These are phyloP conservation scores for Muscicapa adusta DNA, from an alignment of 2,113 vertebrate genomes.

Conservation along the genomic window DNA sequence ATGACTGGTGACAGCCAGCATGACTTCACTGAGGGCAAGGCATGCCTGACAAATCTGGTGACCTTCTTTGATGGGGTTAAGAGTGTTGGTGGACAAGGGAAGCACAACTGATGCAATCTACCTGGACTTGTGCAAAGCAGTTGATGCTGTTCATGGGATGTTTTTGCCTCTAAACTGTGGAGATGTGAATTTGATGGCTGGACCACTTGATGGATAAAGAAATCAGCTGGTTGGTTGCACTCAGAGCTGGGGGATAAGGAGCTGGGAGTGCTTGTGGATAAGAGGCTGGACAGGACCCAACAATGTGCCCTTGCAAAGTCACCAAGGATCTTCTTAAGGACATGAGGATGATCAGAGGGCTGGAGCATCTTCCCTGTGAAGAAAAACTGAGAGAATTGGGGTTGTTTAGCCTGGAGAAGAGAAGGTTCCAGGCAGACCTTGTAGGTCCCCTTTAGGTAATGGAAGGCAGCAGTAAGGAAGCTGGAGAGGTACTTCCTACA, in stretches of 20 bases:
- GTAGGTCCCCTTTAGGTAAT: background rate
- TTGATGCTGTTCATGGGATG: background rate
- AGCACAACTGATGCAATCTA: background rate
- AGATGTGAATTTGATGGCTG: background rate
- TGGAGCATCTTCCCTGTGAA: background rate
- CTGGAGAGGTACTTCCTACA: background rate
- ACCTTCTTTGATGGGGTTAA: background rate
- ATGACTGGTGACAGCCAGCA: background rate
- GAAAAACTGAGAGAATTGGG: background rate
- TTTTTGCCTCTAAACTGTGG: background rate
- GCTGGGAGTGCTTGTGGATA: background rate
- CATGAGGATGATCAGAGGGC: background rate
- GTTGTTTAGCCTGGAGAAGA: background rate
- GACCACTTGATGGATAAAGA: background rate
- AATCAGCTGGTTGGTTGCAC: background rate
- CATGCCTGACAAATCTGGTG: background rate
- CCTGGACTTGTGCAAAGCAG: background rate
- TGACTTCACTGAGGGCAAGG: background rate
- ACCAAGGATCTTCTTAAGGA: background rate
- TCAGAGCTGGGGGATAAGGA: background rate
- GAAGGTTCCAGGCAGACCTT: background rate
- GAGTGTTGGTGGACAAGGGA: background rate
- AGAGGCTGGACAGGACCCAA: background rate
- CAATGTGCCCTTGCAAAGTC: background rate
- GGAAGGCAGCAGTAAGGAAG: background rate